Percentiles rank a stretch among this genome's conserved stretches.
Evolutionary conservation across 2,797 vertebrate genomes (phyloP).

Genomic region (Spheniscus humboldti): DNA sequence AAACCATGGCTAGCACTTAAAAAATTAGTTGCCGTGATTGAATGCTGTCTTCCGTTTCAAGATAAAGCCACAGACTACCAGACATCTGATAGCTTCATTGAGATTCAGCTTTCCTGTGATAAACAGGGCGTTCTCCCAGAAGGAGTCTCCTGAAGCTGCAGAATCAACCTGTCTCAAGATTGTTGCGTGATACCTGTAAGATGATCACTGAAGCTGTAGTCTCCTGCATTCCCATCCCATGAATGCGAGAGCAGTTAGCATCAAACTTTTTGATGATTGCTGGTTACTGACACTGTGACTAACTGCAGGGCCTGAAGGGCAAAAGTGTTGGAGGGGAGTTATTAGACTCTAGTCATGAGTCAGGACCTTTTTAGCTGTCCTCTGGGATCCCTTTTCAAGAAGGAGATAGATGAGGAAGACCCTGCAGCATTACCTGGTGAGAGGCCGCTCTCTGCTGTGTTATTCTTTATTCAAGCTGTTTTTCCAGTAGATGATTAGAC

Average conservation of each 20-base stretch:
- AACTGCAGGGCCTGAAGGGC: neutral
- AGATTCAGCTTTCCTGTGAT: neutral
- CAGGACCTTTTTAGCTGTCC: neutral
- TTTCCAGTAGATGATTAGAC: neutral
- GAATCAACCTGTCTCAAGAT: neutral
- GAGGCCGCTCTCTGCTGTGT: neutral
- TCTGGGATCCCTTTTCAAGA: neutral
- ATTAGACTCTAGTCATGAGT: neutral
- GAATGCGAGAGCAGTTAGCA: neutral
- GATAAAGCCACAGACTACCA: neutral
- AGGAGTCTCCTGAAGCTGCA: neutral
- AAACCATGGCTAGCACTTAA: neutral
- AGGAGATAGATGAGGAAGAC: neutral
- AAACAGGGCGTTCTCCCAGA: neutral
- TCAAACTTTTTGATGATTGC: neutral
- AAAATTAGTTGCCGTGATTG: neutral
- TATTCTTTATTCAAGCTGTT: neutral
- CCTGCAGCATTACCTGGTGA: neutral
- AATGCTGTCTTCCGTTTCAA: neutral
- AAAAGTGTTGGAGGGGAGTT: neutral
- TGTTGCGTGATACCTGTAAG: neutral
- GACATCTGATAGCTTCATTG: neutral
- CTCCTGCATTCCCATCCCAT: neutral
- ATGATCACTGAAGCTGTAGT: neutral
- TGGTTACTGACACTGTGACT: neutral